phyloP scores from a whole-genome alignment of 2,113 vertebrate genomes.

The Nematolebias whitei region DNA sequence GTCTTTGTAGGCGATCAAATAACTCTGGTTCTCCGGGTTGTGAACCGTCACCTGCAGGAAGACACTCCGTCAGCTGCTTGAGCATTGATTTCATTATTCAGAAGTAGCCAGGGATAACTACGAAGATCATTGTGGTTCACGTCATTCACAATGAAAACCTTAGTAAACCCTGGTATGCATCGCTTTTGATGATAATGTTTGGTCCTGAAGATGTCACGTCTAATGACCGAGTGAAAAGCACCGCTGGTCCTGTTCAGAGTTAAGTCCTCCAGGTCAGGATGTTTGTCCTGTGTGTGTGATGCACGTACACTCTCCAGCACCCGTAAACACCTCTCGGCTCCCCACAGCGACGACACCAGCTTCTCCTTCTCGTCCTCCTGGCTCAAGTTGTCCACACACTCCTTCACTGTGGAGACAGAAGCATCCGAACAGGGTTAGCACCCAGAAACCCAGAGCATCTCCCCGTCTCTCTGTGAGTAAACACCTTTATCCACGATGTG shows the following conservation, averaged over 20 bases:
- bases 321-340: conserved; percentile 95
- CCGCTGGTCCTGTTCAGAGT: no score
- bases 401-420: conserved; percentile 85
- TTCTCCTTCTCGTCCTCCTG: conserved; percentile 92
- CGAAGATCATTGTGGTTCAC: no score
- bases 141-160: no score
- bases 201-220: no score
- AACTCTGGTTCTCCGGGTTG: conserved; percentile 97
- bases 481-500: conserved; percentile 99
- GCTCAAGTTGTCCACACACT: conserved; percentile 92
- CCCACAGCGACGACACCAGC: conserved; percentile 93
- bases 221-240: no score
- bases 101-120: background rate
- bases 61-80: background rate
- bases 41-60: conserved; percentile 73
- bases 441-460: background rate
- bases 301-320: conserved; percentile 96
- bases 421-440: fast-evolving
- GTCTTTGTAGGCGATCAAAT: conserved; percentile 98
- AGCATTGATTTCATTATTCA: background rate
- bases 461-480: background rate
- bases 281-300: background rate
- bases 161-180: no score
- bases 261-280: no score
- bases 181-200: no score